A percentile compares a stretch with the other conserved stretches of the same genome.
These are phyloP conservation scores for Trissolcus basalis DNA, from an alignment of 1,140 invertebrate species.

Conservation along the genomic window DNA sequence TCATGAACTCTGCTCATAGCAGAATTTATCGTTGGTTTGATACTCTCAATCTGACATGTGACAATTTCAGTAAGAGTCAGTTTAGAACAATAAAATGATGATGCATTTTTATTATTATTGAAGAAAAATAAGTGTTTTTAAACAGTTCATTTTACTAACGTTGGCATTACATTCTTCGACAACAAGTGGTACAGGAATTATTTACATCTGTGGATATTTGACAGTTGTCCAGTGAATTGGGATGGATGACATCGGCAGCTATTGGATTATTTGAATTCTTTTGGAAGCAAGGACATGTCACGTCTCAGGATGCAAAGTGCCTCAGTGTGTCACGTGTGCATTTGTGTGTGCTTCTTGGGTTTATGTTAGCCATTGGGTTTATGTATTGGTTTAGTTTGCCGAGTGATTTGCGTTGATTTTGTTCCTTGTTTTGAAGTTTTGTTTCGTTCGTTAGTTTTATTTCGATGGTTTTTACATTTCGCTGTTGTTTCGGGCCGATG, in stretches of 20 bases:
- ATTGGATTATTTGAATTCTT: neutral
- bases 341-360: conserved; percentile 4
- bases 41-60: too few species aligned
- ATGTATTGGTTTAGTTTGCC: conserved; percentile 2
- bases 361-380: conserved; percentile 1
- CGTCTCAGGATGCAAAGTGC: conserved; percentile 8
- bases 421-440: conserved; percentile 4
- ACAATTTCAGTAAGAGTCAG: too few species aligned
- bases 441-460: conserved; percentile 13
- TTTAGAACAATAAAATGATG: too few species aligned
- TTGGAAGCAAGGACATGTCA: neutral
- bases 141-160: too few species aligned
- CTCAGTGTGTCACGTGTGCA: conserved; percentile 17
- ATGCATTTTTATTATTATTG: too few species aligned
- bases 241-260: neutral
- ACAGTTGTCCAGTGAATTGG: neutral
- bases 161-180: too few species aligned
- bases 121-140: too few species aligned
- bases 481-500: conserved; percentile 32
- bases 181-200: too few species aligned
- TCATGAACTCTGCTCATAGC: too few species aligned
- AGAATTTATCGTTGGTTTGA: too few species aligned
- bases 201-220: too few species aligned
- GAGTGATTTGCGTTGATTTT: neutral
- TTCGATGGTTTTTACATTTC: conserved; percentile 23